These are phyloP conservation scores for Tragelaphus imberbis DNA, from an alignment of 2,113 vertebrate species.

Conservation along the genomic window DNA sequence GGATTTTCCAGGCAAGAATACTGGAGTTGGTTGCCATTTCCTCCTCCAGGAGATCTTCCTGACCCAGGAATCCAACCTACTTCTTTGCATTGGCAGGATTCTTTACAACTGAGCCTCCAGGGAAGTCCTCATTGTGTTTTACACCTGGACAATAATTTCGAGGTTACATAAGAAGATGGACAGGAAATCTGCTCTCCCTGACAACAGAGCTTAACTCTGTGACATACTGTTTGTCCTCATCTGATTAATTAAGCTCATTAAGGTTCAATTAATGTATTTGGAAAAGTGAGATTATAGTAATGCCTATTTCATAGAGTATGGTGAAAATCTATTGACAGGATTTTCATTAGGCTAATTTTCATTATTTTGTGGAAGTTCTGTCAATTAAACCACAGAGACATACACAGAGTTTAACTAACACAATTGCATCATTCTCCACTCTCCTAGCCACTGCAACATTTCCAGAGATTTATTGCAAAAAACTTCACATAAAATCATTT, in stretches of 20 bases:
- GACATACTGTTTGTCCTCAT: background rate
- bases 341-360: background rate
- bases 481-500: background rate
- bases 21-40: background rate
- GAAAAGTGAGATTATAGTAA: background rate
- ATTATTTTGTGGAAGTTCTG: background rate
- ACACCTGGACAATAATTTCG: background rate
- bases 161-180: background rate
- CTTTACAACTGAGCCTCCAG: background rate
- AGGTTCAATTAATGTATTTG: background rate
- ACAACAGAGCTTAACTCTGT: background rate
- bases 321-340: background rate
- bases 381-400: background rate
- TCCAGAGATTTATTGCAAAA: background rate
- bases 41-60: background rate
- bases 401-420: background rate
- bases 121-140: background rate
- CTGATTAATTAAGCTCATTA: background rate
- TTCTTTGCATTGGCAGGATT: background rate
- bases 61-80: background rate
- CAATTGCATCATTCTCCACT: background rate
- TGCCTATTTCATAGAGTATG: background rate
- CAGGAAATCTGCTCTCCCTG: background rate
- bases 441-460: background rate
- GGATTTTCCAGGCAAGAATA: background rate